Evolutionary conservation across 2,888 invertebrate genomes (phyloP).

Genomic region (Diadegma fenestrale): DNA sequence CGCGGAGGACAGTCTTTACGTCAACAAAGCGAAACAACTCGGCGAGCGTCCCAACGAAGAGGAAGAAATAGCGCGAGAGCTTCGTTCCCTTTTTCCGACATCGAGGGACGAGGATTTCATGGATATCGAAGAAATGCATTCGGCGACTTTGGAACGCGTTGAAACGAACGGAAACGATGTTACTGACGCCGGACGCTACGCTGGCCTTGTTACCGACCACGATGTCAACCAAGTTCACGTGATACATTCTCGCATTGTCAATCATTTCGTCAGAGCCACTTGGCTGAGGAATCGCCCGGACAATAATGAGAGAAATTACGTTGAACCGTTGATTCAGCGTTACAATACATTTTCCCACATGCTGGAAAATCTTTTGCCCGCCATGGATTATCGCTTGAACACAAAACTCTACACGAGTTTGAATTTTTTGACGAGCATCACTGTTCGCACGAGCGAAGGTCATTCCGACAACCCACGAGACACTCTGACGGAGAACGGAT

Average conservation of each 20-base stretch:
- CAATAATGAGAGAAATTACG: constrained; percentile 82
- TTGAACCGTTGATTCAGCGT: constrained; percentile 87
- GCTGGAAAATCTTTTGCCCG: constrained; percentile 86
- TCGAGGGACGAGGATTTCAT: constrained; percentile 89
- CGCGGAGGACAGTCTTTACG: constrained; percentile 92
- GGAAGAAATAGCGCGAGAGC: constrained; percentile 88
- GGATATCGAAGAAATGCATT: constrained; percentile 87
- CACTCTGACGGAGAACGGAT: constrained; percentile 34
- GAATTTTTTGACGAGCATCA: constrained; percentile 86
- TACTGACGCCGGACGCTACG: constrained; percentile 59
- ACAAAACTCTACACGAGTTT: constrained; percentile 87
- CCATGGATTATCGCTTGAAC: constrained; percentile 87
- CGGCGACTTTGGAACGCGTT: constrained; percentile 71
- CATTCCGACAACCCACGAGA: constrained; percentile 78
- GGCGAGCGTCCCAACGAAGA: constrained; percentile 90
- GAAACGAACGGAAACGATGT: constrained; percentile 75
- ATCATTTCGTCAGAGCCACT: constrained; percentile 87
- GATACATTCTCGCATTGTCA: constrained; percentile 88
- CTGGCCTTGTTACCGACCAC: constrained; percentile 85
- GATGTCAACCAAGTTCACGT: constrained; percentile 87
- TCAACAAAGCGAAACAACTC: constrained; percentile 88
- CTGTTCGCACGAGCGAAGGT: constrained; percentile 86
- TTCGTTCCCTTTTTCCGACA: constrained; percentile 90
- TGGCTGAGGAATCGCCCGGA: constrained; percentile 86
- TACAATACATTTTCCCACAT: constrained; percentile 87